These are phyloP conservation scores for Seira ritae DNA, from an alignment of 2,888 invertebrate species.

Conservation along the genomic window DNA sequence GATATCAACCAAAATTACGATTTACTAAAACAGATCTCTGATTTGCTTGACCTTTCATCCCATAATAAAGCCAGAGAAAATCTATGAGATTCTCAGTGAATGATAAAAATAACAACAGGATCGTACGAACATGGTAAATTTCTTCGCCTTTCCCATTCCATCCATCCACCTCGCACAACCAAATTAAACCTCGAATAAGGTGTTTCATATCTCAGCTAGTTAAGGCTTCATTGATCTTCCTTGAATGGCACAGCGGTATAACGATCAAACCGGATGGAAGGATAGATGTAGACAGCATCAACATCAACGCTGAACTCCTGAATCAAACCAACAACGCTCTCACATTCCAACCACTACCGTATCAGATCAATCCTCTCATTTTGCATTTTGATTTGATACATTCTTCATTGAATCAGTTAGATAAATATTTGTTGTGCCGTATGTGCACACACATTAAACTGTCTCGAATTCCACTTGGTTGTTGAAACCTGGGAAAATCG, in stretches of 20 bases:
- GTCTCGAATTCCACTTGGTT: no score
- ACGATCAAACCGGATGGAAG: constrained; percentile 13
- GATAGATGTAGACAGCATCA: background rate
- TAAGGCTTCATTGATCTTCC: constrained; percentile 48
- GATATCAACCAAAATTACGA: background rate
- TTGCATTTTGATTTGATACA: background rate
- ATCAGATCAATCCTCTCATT: no score
- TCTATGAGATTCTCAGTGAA: background rate
- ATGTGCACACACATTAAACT: no score
- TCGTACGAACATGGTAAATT: background rate
- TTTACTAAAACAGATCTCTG: background rate
- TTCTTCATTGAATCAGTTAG: no score
- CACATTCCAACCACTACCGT: no score
- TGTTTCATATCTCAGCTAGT: constrained; percentile 55
- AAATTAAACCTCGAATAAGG: constrained; percentile 43
- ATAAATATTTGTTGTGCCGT: background rate
- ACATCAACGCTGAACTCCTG: no score
- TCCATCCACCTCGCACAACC: no score
- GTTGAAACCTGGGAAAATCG: background rate
- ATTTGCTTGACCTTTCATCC: constrained; percentile 8
- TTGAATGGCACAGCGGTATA: constrained; percentile 38
- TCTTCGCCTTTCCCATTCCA: no score
- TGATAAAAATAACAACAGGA: background rate
- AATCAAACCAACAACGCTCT: background rate
- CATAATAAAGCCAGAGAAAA: background rate